phyloP scores from a whole-genome alignment of 1,140 invertebrate genomes.

The Scaptomyza pallida region DNA sequence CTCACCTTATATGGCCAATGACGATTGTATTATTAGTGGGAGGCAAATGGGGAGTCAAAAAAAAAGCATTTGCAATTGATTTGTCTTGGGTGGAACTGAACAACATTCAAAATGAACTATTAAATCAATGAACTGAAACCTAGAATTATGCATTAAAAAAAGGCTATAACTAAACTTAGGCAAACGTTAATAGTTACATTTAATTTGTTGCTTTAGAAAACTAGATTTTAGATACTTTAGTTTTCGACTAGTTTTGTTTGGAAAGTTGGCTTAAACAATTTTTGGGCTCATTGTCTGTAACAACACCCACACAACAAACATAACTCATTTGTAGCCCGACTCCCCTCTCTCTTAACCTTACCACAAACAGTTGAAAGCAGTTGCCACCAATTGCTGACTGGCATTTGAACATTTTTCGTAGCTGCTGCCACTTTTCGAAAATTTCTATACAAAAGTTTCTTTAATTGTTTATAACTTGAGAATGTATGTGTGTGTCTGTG shows the following conservation, averaged over 20 bases:
- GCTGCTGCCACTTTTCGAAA: conserved; percentile 58
- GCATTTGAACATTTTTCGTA: conserved; percentile 51
- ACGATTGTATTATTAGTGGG: conserved; percentile 39
- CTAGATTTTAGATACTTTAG: neutral
- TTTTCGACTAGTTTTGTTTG: conserved; percentile 27
- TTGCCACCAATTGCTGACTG: conserved; percentile 50
- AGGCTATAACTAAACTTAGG: neutral
- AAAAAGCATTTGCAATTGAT: conserved; percentile 35
- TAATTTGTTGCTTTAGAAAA: conserved; percentile 10
- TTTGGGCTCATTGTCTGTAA: conserved; percentile 28
- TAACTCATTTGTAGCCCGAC: conserved; percentile 28
- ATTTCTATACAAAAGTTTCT: conserved; percentile 53
- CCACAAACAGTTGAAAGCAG: conserved; percentile 28
- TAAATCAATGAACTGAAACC: conserved; percentile 35
- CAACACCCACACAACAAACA: conserved; percentile 20
- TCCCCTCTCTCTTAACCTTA: neutral
- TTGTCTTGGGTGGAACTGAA: conserved; percentile 3
- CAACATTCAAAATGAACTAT: conserved; percentile 10
- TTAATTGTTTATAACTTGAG: conserved; percentile 55
- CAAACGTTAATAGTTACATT: neutral
- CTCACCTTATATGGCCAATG: conserved; percentile 44
- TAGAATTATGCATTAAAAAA: neutral
- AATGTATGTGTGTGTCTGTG: conserved; percentile 31
- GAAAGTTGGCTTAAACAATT: conserved; percentile 31
- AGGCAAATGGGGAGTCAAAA: conserved; percentile 19